phyloP scores from a whole-genome alignment of 2,888 invertebrate genomes.

The Melanchra persicariae region DNA sequence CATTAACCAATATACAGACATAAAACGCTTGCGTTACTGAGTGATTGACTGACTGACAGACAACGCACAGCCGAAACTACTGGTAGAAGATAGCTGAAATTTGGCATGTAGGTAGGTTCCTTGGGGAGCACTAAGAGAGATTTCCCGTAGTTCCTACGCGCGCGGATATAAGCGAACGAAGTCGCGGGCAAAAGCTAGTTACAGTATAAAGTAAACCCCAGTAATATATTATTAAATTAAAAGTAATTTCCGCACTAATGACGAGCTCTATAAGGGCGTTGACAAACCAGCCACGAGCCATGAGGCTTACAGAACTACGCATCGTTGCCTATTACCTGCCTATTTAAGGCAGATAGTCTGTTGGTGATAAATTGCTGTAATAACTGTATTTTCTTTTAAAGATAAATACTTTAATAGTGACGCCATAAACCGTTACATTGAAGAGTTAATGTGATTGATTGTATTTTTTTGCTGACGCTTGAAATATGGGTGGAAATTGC shows the following conservation, averaged over 20 bases:
- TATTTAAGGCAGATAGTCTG: constrained; percentile 61
- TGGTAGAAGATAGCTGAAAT: too few species aligned
- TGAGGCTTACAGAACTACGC: constrained; percentile 30
- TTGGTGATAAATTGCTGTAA: constrained; percentile 60
- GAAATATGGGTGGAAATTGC: constrained; percentile 44
- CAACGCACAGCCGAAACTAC: too few species aligned
- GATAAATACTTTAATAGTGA: constrained; percentile 51
- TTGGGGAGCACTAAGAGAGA: too few species aligned
- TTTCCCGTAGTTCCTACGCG: too few species aligned
- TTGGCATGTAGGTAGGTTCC: too few species aligned
- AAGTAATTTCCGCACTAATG: constrained; percentile 38
- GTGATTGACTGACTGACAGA: too few species aligned
- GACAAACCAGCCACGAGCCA: constrained; percentile 21
- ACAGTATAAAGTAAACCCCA: constrained; percentile 4
- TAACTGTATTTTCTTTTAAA: constrained; percentile 64
- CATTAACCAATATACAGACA: too few species aligned
- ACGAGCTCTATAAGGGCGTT: constrained; percentile 45
- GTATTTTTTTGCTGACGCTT: constrained; percentile 26
- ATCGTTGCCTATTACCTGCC: constrained; percentile 50
- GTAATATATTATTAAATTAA: constrained; percentile 44
- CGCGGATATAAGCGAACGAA: too few species aligned
- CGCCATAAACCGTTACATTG: constrained; percentile 40
- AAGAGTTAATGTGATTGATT: constrained; percentile 44
- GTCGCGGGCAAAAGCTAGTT: too few species aligned
- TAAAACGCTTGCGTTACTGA: too few species aligned